Percentiles rank a stretch among this genome's conserved stretches.
Conservation (phyloP, 2,113 vertebrate species). For the Sigmodon hispidus region DNA sequence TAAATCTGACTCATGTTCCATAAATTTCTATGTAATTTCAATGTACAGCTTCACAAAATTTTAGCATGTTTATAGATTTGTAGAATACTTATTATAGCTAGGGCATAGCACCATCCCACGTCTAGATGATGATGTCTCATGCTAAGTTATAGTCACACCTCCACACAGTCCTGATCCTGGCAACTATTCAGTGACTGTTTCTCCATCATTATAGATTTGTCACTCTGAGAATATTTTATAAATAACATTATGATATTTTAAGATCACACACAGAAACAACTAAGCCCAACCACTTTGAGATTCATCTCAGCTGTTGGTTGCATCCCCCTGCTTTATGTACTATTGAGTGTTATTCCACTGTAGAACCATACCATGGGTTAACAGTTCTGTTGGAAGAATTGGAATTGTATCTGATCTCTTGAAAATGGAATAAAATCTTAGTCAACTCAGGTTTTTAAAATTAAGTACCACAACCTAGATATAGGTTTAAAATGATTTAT, state of each 20-base stretch:
- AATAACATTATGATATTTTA: background rate
- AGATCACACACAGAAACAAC: background rate
- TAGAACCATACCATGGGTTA: background rate
- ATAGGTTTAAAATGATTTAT: background rate
- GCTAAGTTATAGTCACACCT: background rate
- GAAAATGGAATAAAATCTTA: background rate
- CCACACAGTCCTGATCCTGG: background rate
- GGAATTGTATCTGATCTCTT: background rate
- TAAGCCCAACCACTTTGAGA: background rate
- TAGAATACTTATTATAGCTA: background rate
- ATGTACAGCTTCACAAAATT: background rate
- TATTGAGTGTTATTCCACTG: background rate
- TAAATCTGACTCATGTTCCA: background rate
- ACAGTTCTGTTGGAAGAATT: background rate
- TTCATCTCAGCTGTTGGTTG: background rate
- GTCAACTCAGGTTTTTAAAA: background rate
- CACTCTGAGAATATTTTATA: background rate
- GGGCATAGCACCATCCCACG: background rate
- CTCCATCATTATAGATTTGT: background rate
- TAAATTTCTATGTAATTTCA: background rate
- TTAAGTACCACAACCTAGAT: background rate
- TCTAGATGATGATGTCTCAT: background rate
- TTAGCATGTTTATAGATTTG: background rate
- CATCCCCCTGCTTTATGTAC: background rate
- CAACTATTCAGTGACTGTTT: background rate